A percentile compares a stretch with the other conserved stretches of the same genome.
Evolutionary conservation across 2,797 vertebrate genomes (phyloP).

Genomic region (Neosilurus mollespiculum): DNA sequence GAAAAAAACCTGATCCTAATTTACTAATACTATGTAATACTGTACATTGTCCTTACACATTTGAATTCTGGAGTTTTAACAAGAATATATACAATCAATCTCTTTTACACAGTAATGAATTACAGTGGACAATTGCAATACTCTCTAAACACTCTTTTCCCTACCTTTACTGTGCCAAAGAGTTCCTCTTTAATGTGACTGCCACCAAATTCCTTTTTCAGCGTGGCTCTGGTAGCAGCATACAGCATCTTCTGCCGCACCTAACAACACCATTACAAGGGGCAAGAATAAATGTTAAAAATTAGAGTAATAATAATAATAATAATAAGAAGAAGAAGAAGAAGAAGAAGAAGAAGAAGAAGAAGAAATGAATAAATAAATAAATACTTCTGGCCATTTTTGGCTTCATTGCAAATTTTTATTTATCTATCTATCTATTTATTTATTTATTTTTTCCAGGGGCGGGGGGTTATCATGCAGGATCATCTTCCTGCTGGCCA

Average conservation of each 20-base stretch:
- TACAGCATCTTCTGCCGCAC: conserved; percentile 89
- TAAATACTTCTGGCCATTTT: too few species aligned
- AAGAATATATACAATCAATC: not conserved
- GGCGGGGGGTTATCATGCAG: too few species aligned
- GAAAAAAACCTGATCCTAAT: not conserved
- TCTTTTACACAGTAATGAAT: not conserved
- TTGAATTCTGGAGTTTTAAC: not conserved
- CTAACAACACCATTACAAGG: conserved; percentile 58
- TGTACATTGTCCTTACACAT: not conserved
- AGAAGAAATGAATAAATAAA: not conserved
- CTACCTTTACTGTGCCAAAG: conserved; percentile 83
- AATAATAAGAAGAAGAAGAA: not conserved
- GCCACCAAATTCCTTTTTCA: conserved; percentile 89
- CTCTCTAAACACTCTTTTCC: not conserved
- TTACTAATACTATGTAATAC: not conserved
- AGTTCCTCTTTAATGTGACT: conserved; percentile 88
- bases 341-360: not conserved
- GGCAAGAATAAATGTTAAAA: not conserved
- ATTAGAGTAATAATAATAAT: not conserved
- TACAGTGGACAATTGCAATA: not conserved
- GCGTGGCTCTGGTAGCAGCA: conserved; percentile 83
- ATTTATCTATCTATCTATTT: too few species aligned
- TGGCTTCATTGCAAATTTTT: too few species aligned
- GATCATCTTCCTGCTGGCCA: conserved; percentile 17
- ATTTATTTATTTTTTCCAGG: too few species aligned